Conservation (phyloP, 2,888 invertebrate species). For the Lasius fuliginosus region DNA sequence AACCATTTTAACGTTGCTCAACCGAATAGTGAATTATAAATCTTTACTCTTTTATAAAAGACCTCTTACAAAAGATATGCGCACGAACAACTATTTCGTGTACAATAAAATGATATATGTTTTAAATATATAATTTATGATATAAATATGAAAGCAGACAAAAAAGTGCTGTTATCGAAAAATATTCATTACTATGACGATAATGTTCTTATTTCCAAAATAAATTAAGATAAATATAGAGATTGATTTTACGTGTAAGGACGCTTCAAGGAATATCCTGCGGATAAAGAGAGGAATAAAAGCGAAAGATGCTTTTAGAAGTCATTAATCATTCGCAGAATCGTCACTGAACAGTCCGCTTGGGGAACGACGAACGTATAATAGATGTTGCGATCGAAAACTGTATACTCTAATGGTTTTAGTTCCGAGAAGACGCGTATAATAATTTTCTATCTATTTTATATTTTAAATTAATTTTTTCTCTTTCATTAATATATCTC, state of each 20-base stretch:
- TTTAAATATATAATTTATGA: neutral
- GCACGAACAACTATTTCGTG: neutral
- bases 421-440: conserved; percentile 34
- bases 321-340: conserved; percentile 79
- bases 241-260: conserved; percentile 35
- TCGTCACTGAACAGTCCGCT: conserved; percentile 71
- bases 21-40: neutral
- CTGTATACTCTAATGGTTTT: conserved; percentile 51
- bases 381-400: conserved; percentile 75
- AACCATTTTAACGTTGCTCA: neutral
- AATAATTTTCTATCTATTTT: neutral
- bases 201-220: neutral
- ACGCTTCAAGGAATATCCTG: neutral
- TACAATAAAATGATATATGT: neutral
- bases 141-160: neutral
- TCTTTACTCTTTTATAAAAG: neutral
- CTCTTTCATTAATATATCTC: neutral
- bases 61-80: neutral
- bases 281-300: conserved; percentile 54
- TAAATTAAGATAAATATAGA: conserved; percentile 26
- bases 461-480: neutral
- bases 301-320: conserved; percentile 45
- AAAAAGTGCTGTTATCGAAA: neutral
- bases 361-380: conserved; percentile 72
- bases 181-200: neutral